Conservation (phyloP, 2,113 vertebrate species). For the Seriola rivoliana region DNA sequence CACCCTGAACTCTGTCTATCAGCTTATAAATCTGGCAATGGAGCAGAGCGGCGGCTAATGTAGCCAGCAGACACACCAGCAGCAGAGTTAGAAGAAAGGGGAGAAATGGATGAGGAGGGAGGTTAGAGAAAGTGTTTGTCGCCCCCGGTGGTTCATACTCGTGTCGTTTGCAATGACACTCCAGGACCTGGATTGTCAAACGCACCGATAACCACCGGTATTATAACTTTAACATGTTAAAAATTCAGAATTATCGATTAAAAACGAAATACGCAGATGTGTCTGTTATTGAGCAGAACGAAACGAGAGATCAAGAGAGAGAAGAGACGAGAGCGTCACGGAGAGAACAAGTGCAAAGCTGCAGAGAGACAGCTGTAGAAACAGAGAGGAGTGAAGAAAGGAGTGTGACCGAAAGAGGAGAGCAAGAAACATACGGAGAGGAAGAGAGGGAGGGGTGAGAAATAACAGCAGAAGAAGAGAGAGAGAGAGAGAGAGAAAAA, state of each 20-base stretch:
- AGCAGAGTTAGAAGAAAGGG: conserved; percentile 39
- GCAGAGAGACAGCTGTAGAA: conserved; percentile 67
- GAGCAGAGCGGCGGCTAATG: conserved; percentile 62
- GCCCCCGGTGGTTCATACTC: too few relatives aligned
- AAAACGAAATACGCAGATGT: neutral
- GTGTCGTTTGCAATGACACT: neutral
- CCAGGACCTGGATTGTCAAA: neutral
- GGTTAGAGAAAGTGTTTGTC: neutral
- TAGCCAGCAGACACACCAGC: conserved; percentile 70
- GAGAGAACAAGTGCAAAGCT: conserved; percentile 56
- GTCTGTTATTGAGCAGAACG: neutral
- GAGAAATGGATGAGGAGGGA: conserved; percentile 48
- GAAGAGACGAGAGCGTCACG: neutral
- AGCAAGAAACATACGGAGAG: conserved; percentile 9
- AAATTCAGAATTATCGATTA: neutral
- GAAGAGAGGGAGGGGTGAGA: conserved; percentile 50
- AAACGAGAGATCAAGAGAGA: conserved; percentile 2
- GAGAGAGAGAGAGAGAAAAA: conserved; percentile 36
- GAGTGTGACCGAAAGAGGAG: conserved; percentile 17
- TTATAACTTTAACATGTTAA: too few relatives aligned
- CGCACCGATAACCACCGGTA: neutral
- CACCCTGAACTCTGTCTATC: conserved; percentile 69
- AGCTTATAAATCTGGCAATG: conserved; percentile 67
- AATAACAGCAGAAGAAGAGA: conserved; percentile 55
- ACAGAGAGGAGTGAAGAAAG: conserved; percentile 42